A percentile compares a stretch with the other conserved stretches of the same genome.
Evolutionary conservation across 2,888 invertebrate species (phyloP).

Genomic region (Protophormia terraenovae): DNA sequence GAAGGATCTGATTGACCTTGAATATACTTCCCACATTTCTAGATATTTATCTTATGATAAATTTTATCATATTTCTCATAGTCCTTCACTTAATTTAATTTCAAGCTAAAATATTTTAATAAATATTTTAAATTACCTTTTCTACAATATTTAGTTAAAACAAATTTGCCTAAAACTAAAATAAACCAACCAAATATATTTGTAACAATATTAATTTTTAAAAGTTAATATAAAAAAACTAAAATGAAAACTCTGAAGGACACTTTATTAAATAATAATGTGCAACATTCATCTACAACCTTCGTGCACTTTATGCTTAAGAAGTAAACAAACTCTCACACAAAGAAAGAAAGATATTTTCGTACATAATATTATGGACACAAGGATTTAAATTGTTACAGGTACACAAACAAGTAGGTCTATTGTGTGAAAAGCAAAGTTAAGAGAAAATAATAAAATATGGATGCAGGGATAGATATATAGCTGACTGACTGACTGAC

Average conservation of each 20-base stretch:
- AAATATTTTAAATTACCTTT: too few species aligned
- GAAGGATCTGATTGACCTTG: too few species aligned
- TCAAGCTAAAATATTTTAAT: too few species aligned
- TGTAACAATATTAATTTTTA: not conserved
- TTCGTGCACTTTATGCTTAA: not conserved
- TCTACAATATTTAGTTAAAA: too few species aligned
- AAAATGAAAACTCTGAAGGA: conserved; percentile 38
- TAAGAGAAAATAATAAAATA: not conserved
- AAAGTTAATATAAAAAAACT: not conserved
- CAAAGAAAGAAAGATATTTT: not conserved
- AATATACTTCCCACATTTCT: too few species aligned
- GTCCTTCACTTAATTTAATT: too few species aligned
- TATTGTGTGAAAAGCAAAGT: not conserved
- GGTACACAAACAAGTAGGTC: not conserved
- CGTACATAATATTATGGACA: not conserved
- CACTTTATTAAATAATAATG: conserved; percentile 31
- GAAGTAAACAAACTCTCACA: not conserved
- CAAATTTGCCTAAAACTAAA: not conserved
- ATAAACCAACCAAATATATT: conserved; percentile 19
- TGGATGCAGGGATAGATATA: too few species aligned
- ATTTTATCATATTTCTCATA: too few species aligned
- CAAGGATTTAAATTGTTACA: conserved; percentile 15
- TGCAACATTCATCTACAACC: not conserved
- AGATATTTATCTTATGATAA: too few species aligned
- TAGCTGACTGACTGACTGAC: too few species aligned